Base-by-base conservation (phyloP, 2,888 invertebrate genomes). In the Clusia tigrina region DNA sequence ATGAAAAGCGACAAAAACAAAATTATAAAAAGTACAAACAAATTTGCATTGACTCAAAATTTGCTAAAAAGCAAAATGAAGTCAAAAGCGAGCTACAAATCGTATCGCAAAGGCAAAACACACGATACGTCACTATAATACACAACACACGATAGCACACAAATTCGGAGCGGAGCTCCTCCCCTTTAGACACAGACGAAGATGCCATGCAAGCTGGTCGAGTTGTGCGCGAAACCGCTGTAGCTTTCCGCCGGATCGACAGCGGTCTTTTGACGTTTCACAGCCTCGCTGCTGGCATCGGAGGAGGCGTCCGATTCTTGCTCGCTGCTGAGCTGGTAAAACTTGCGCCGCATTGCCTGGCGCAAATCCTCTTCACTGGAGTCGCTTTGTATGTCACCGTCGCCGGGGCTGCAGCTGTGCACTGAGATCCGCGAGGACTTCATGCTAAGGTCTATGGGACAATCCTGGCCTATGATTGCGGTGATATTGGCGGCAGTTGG, bases 361-460 rank as follows among this genome's bases (percentile, higher is more conserved):
- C 71, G 69, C 55, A 73, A 64, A n/a, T 78, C 78, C 38, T 75
- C 71, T 15, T 75, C 72, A 53, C 71, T 71, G 65, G 71, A 73
- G 62, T 78, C 80, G 63, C 77, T 74, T 64, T 76, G 74, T 6
- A 61, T 67, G 60, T 76, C 76, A 58, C 71, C 69, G 53, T 68
- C 70, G 53, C 68, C 71, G 48, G 69, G 67, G 42, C 67, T 71
- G 66, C 75, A 77, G 54, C 82, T 80, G 63, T 80, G 77, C 67
- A 74, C 74, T 1, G 82, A 81, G 22, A 73, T 74, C 46, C 87
- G 69, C 51, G 73, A 78, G 2, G 88, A 86, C 75, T 90, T 91
- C 85, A 92, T 90, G 55, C 92, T 92, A 66, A 93, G 83, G 77
- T 93, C 93, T 84, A 93, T 92, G 1, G 93, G 92, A 70, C 89